phyloP scores from a whole-genome alignment of 2,113 vertebrate genomes.

The Siniperca knerii region DNA sequence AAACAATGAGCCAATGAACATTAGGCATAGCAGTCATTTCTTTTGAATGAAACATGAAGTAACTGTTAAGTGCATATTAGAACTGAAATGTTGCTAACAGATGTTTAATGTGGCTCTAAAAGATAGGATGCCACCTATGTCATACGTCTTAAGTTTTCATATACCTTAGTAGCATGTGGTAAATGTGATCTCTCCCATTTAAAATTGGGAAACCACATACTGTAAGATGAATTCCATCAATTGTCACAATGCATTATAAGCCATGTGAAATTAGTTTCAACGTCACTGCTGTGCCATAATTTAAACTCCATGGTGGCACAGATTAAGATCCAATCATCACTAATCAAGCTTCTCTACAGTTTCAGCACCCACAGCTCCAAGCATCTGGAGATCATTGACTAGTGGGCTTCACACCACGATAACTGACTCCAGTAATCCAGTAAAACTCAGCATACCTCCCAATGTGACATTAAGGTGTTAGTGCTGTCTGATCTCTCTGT shows the following conservation, averaged over 20 bases:
- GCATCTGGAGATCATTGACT: conserved; percentile 30
- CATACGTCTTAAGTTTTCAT: conserved; percentile 10
- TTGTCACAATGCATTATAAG: conserved; percentile 17
- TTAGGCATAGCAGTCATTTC: conserved; percentile 42
- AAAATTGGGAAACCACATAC: neutral
- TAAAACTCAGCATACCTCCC: neutral
- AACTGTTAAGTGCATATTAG: conserved; percentile 16
- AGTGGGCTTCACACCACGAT: neutral
- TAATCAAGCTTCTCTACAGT: conserved; percentile 42
- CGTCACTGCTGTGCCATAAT: conserved; percentile 27
- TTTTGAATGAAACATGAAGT: conserved; percentile 50
- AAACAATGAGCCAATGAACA: conserved; percentile 63
- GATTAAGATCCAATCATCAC: conserved; percentile 58
- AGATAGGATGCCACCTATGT: conserved; percentile 6
- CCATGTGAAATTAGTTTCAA: conserved; percentile 6
- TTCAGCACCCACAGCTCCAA: conserved; percentile 22
- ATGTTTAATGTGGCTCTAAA: conserved; percentile 62
- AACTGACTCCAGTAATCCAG: conserved; percentile 50
- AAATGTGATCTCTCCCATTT: conserved; percentile 38
- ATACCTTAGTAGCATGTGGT: conserved; percentile 26
- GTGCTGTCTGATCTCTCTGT: conserved; percentile 76
- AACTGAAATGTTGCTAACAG: conserved; percentile 51
- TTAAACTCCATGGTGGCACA: conserved; percentile 12
- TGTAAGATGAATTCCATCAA: conserved; percentile 1
- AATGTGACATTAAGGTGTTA: conserved; percentile 64